These are phyloP conservation scores for Drosophila arawakana DNA, from an alignment of 1,140 invertebrate species.

Conservation along the genomic window DNA sequence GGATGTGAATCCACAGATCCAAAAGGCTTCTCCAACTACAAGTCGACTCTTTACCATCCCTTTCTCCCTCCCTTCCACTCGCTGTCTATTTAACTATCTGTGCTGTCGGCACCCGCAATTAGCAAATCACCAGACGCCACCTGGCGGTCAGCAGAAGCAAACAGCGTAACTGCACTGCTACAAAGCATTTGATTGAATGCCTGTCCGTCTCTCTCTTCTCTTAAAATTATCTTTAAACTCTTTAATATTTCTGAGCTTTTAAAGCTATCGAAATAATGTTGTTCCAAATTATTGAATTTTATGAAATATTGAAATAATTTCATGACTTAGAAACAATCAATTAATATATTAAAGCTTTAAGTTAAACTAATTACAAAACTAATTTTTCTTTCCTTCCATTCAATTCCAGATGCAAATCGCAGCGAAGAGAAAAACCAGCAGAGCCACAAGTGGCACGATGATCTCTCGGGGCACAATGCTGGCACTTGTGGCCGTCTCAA, in stretches of 20 bases:
- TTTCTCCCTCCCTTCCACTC: too few relatives aligned
- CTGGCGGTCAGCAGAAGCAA: neutral
- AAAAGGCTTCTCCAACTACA: neutral
- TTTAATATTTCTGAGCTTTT: too few relatives aligned
- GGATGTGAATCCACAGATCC: constrained; percentile 54
- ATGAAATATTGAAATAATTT: neutral
- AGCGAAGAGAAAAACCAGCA: constrained; percentile 35
- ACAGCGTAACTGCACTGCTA: too few relatives aligned
- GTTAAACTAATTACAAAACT: neutral
- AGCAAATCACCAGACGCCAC: constrained; percentile 19
- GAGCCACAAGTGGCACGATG: constrained; percentile 28
- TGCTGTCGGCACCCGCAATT: constrained; percentile 20
- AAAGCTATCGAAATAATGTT: too few relatives aligned
- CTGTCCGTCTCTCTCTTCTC: too few relatives aligned
- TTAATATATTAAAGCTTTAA: neutral
- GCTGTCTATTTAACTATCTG: neutral
- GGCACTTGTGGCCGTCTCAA: constrained; percentile 29
- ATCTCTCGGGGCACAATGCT: constrained; percentile 23
- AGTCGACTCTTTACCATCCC: neutral
- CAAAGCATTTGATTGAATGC: too few relatives aligned
- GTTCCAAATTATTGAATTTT: neutral
- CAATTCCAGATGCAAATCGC: constrained; percentile 49
- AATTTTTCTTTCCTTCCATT: neutral
- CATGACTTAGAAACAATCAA: too few relatives aligned
- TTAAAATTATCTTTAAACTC: too few relatives aligned